phyloP scores from a whole-genome alignment of 2,113 vertebrate genomes.

The Coturnix japonica region DNA sequence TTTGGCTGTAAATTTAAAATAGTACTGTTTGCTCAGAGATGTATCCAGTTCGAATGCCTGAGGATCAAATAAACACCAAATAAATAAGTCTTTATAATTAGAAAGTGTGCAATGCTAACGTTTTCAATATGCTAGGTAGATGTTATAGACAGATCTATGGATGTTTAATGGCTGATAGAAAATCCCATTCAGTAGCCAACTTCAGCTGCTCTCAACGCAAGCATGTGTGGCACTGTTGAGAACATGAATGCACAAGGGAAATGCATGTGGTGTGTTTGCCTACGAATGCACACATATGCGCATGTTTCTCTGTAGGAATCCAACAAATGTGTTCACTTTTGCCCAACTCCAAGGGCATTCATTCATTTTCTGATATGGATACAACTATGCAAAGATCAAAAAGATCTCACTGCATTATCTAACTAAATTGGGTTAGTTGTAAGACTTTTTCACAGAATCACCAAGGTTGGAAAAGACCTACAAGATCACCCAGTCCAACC shows the following conservation, averaged over 20 bases:
- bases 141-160: neutral
- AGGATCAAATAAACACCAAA: neutral
- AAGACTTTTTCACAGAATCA: neutral
- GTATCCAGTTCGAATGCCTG: neutral
- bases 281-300: neutral
- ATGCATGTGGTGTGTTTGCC: neutral
- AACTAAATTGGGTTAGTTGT: neutral
- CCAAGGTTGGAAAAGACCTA: too few relatives aligned
- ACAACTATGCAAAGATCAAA: neutral
- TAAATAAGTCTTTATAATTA: neutral
- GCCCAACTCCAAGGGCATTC: neutral
- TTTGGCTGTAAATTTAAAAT: neutral
- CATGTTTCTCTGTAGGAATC: neutral
- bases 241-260: neutral
- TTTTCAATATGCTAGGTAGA: neutral
- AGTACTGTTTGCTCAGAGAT: neutral
- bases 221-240: neutral
- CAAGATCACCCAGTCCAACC: too few relatives aligned
- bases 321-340: neutral
- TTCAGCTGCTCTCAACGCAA: neutral
- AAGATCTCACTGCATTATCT: neutral
- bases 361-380: neutral
- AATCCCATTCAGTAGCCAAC: neutral
- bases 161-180: neutral
- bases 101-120: neutral